A percentile compares a stretch with the other conserved stretches of the same genome.
Conservation (phyloP, 2,888 invertebrate species). For the Xylophagus ater region DNA sequence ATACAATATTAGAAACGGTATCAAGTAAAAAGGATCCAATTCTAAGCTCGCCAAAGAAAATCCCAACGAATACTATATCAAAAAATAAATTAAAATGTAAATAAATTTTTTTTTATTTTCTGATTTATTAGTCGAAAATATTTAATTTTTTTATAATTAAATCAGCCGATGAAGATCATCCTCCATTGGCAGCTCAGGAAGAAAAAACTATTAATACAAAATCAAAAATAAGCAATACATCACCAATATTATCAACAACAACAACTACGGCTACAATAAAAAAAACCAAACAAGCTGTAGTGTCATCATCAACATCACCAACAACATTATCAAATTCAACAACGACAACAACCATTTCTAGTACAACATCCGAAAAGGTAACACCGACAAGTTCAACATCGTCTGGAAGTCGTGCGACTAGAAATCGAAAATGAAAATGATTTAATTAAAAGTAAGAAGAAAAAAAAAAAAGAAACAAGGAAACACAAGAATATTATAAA, state of each 20-base stretch:
- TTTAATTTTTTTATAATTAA: no score
- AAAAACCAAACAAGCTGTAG: not conserved
- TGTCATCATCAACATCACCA: conserved; percentile 6
- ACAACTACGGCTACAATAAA: conserved; percentile 11
- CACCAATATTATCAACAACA: no score
- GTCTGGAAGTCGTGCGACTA: conserved; percentile 19
- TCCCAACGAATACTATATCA: no score
- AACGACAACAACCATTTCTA: not conserved
- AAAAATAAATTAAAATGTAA: no score
- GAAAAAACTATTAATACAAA: not conserved
- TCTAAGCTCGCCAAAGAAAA: no score
- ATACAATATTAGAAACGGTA: conserved; percentile 15
- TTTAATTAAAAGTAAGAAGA: conserved; percentile 15
- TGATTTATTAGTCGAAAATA: no score
- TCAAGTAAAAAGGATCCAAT: conserved; percentile 22
- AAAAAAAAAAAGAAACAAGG: no score
- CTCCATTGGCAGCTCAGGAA: no score
- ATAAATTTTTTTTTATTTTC: no score
- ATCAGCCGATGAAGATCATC: no score
- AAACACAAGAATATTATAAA: no score
- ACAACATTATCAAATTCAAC: not conserved
- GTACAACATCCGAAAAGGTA: conserved; percentile 6
- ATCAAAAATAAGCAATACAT: no score
- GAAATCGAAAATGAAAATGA: conserved; percentile 23
- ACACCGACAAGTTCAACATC: conserved; percentile 10